Conservation (phyloP, 2,888 invertebrate species). For the Rambutsinella grinnellia region DNA sequence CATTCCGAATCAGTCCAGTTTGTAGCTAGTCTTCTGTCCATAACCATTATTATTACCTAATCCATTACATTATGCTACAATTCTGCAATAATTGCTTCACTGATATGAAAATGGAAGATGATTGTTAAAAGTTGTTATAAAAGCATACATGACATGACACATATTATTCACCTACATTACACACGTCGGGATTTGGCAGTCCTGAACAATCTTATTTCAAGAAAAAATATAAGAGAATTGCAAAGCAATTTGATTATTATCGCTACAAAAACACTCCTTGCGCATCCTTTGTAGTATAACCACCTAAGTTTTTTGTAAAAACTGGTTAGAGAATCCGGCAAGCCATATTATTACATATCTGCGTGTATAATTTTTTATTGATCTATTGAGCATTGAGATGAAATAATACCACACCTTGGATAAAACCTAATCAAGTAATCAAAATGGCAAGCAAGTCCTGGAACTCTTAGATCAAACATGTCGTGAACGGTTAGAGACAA, state of each 20-base stretch:
- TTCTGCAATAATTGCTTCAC: background rate
- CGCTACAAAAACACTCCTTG: background rate
- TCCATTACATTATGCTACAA: conserved; percentile 5
- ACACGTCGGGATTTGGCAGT: background rate
- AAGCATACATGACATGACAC: background rate
- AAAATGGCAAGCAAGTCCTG: no score
- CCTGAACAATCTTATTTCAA: background rate
- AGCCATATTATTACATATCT: background rate
- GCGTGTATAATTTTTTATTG: background rate
- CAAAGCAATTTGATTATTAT: no score
- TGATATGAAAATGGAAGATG: no score
- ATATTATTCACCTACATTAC: background rate
- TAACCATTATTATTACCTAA: conserved; percentile 12
- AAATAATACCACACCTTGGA: background rate
- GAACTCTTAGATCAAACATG: no score
- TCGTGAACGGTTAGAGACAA: no score
- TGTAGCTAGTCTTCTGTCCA: background rate
- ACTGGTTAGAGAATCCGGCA: background rate
- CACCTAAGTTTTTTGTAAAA: background rate
- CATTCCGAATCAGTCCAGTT: background rate
- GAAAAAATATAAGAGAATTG: no score
- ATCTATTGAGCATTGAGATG: background rate
- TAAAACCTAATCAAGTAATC: no score
- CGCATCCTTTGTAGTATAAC: background rate
- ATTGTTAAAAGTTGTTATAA: no score